phyloP scores from a whole-genome alignment of 2,888 invertebrate genomes.

The Macrosoma leucophasiata region DNA sequence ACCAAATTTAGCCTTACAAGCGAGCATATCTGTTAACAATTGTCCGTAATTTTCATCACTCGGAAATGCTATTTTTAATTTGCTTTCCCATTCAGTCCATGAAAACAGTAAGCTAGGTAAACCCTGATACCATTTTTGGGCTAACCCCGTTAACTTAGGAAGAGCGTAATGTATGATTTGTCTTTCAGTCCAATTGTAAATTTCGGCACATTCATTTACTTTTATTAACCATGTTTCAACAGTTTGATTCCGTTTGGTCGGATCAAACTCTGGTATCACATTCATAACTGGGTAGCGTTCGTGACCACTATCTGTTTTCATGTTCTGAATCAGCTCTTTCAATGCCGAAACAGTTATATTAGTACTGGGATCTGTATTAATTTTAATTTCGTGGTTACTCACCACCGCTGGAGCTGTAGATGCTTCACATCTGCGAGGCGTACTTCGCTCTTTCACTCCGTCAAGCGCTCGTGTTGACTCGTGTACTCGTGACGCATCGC shows the following conservation, averaged over 20 bases:
- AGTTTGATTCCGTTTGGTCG: neutral
- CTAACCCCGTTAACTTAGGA: constrained; percentile 3
- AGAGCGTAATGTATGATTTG: constrained; percentile 3
- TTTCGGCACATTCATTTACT: neutral
- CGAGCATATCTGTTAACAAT: constrained; percentile 2
- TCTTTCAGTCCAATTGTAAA: constrained; percentile 6
- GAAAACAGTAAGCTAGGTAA: constrained; percentile 2
- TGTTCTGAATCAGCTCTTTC: too few species aligned
- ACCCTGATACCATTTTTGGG: constrained; percentile 7
- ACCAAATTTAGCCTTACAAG: neutral
- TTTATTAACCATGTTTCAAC: neutral
- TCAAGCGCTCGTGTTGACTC: too few species aligned
- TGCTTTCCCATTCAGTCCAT: constrained; percentile 5
- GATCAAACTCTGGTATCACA: neutral
- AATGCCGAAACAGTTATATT: too few species aligned
- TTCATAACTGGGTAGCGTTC: too few species aligned
- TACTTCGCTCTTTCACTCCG: too few species aligned
- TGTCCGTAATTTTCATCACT: constrained; percentile 6
- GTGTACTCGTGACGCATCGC: too few species aligned
- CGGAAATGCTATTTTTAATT: constrained; percentile 2
- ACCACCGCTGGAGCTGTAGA: too few species aligned
- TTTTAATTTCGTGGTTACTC: too few species aligned
- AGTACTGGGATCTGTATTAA: too few species aligned
- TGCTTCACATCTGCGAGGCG: too few species aligned
- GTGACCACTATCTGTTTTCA: too few species aligned